Evolutionary conservation across 2,888 invertebrate species (phyloP).

Genomic region (Drosophila pullipes): DNA sequence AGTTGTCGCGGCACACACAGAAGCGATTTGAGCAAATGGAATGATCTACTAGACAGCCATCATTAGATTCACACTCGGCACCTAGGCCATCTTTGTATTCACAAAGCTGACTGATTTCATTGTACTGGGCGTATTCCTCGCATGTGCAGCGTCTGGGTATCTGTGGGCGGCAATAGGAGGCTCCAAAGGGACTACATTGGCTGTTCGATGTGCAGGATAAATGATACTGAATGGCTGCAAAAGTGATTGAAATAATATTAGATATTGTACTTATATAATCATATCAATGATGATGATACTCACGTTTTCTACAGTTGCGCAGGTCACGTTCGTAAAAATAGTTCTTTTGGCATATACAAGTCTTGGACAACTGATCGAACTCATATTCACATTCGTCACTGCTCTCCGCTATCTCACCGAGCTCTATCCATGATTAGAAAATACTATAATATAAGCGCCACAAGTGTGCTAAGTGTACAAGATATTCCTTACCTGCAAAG

Average conservation of each 20-base stretch:
- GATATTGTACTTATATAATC: too few relatives aligned
- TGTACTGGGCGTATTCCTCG: slow-evolving; percentile 82
- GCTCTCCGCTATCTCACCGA: slow-evolving; percentile 84
- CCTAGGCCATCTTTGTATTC: slow-evolving; percentile 82
- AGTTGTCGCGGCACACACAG: slow-evolving; percentile 81
- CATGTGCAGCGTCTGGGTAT: slow-evolving; percentile 83
- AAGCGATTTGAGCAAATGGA: slow-evolving; percentile 81
- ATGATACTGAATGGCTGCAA: slow-evolving; percentile 79
- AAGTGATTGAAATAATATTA: neutral
- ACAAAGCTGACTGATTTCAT: slow-evolving; percentile 82
- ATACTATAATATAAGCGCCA: neutral
- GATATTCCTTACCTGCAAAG: slow-evolving; percentile 76
- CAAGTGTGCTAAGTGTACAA: neutral
- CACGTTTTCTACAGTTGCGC: slow-evolving; percentile 84
- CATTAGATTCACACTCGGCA: slow-evolving; percentile 81
- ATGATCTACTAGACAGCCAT: slow-evolving; percentile 76
- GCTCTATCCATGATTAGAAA: slow-evolving; percentile 58
- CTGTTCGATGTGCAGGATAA: slow-evolving; percentile 83
- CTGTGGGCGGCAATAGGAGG: slow-evolving; percentile 72
- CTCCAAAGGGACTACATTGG: slow-evolving; percentile 85
- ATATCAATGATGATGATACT: slow-evolving; percentile 34
- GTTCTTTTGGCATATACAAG: slow-evolving; percentile 84
- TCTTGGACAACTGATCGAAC: slow-evolving; percentile 78
- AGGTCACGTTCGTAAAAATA: slow-evolving; percentile 82
- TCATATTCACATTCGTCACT: slow-evolving; percentile 82